These are phyloP conservation scores for Tetrao urogallus DNA, from an alignment of 2,113 vertebrate species.

Conservation along the genomic window DNA sequence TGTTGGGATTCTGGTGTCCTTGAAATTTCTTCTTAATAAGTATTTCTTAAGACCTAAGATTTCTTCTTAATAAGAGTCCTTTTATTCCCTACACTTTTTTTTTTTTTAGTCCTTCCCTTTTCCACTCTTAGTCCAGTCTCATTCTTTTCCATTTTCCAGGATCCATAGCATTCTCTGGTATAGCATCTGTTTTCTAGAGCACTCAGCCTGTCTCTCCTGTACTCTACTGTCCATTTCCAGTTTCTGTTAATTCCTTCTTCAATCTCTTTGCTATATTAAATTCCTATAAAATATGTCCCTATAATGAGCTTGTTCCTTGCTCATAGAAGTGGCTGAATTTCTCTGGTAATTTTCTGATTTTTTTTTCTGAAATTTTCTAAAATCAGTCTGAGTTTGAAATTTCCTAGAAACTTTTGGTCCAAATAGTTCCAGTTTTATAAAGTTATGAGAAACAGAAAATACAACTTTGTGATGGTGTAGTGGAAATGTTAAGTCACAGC, in stretches of 20 bases:
- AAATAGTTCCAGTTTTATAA: not conserved
- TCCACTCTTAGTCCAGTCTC: not conserved
- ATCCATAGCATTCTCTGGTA: not conserved
- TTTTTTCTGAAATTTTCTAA: not conserved
- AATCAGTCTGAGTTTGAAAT: not conserved
- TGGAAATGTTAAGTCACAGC: too few species aligned
- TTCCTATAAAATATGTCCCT: not conserved
- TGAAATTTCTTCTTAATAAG: not conserved
- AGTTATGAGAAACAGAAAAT: not conserved
- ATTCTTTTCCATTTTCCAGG: not conserved
- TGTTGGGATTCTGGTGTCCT: not conserved
- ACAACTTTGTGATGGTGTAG: not conserved
- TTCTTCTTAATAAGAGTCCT: not conserved
- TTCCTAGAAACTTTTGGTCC: not conserved
- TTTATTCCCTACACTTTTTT: accelerated
- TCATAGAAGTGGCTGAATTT: not conserved
- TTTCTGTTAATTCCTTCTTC: not conserved
- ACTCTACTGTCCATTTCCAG: not conserved
- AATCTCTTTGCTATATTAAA: not conserved
- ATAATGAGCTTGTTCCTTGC: not conserved
- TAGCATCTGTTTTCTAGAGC: not conserved
- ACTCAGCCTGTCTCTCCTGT: not conserved
- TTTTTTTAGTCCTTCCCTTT: not conserved
- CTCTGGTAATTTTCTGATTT: not conserved
- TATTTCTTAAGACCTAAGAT: not conserved